Evolutionary conservation across 2,888 invertebrate species (phyloP).

Genomic region (Mythimna loreyi): DNA sequence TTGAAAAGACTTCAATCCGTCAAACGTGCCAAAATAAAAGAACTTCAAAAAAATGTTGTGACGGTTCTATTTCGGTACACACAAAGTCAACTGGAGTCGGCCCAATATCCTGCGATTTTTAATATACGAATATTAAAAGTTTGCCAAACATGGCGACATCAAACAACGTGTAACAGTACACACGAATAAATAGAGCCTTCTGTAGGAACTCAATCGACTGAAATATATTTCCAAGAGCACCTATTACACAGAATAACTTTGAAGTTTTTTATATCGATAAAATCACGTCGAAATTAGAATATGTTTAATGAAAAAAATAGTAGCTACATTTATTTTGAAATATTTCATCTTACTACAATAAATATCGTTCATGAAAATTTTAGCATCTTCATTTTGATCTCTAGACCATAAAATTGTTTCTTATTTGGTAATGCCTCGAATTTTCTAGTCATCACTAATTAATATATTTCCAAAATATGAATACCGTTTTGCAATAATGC

Average conservation of each 20-base stretch:
- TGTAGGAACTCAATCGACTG: slow-evolving; percentile 14
- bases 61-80: neutral
- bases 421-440: neutral
- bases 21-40: neutral
- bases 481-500: too few species aligned
- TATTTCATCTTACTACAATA: too few species aligned
- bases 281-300: slow-evolving; percentile 18
- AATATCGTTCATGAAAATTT: too few species aligned
- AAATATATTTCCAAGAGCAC: slow-evolving; percentile 14
- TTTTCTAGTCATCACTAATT: too few species aligned
- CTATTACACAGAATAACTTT: slow-evolving; percentile 30
- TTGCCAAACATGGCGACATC: slow-evolving; percentile 51
- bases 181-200: slow-evolving; percentile 4
- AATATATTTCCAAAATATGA: too few species aligned
- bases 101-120: slow-evolving; percentile 46
- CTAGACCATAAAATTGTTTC: neutral
- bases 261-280: slow-evolving; percentile 20
- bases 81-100: slow-evolving; percentile 18
- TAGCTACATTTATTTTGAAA: too few species aligned
- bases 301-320: too few species aligned
- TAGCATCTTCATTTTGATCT: too few species aligned
- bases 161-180: slow-evolving; percentile 39
- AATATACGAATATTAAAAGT: slow-evolving; percentile 49
- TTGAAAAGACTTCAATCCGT: neutral
- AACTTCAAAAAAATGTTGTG: neutral